Evolutionary conservation across 1,140 invertebrate species (phyloP).

Genomic region (Leptopilina clavipes): DNA sequence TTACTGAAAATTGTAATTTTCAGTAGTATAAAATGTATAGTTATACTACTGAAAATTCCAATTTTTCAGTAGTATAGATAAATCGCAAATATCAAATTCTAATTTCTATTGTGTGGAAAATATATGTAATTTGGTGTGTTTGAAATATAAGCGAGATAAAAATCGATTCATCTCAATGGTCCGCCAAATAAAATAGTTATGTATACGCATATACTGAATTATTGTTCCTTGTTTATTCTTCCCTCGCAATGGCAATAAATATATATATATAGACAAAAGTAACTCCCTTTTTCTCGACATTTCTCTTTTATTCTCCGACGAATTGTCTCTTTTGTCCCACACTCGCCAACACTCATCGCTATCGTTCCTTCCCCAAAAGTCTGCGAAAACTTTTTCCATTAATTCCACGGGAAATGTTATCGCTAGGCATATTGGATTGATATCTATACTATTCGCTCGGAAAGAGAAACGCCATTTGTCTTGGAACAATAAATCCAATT

Average conservation of each 20-base stretch:
- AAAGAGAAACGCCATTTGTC: no score
- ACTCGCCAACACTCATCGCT: slow-evolving; percentile 37
- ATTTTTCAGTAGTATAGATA: no score
- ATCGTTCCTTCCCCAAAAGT: slow-evolving; percentile 35
- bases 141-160: slow-evolving; percentile 1
- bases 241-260: slow-evolving; percentile 49
- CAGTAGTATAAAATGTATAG: no score
- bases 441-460: neutral
- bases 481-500: neutral
- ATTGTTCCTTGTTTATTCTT: slow-evolving; percentile 21
- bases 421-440: slow-evolving; percentile 38
- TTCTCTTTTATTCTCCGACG: slow-evolving; percentile 42
- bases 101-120: neutral
- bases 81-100: no score
- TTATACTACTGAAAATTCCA: no score
- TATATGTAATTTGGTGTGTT: neutral
- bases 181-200: no score
- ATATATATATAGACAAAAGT: slow-evolving; percentile 46
- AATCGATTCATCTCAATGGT: slow-evolving; percentile 33
- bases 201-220: slow-evolving; percentile 5
- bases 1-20: no score
- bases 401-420: slow-evolving; percentile 48
- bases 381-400: slow-evolving; percentile 48
- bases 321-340: slow-evolving; percentile 38
- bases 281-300: slow-evolving; percentile 35